These are phyloP conservation scores for Ichneumon xanthorius DNA, from an alignment of 2,888 invertebrate genomes.

Conservation along the genomic window DNA sequence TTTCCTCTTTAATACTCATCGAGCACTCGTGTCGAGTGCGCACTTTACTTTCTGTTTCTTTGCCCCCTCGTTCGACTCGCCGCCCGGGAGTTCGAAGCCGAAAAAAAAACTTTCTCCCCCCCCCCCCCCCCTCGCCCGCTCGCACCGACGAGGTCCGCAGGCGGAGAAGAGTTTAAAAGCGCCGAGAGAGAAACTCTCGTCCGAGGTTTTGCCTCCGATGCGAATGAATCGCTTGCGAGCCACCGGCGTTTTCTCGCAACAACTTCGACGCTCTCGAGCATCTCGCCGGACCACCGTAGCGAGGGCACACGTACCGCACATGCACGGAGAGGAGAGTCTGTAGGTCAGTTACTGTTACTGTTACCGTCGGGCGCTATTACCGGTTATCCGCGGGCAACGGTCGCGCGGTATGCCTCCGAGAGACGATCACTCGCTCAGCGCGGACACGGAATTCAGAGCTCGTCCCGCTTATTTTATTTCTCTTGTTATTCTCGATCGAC, in stretches of 20 bases:
- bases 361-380: constrained; percentile 76
- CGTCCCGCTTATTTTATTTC: constrained; percentile 31
- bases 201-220: constrained; percentile 17
- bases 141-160: constrained; percentile 2
- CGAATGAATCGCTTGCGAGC: constrained; percentile 21
- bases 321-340: constrained; percentile 68
- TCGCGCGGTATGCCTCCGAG: constrained; percentile 70
- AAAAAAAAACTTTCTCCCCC: constrained; percentile 59
- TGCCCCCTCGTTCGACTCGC: constrained; percentile 34
- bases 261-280: background rate
- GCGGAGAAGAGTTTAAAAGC: constrained; percentile 21
- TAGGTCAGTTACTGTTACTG: constrained; percentile 80
- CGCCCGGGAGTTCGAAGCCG: background rate
- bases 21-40: constrained; percentile 48
- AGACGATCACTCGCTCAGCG: constrained; percentile 27
- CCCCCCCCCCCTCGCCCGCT: background rate
- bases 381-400: constrained; percentile 79
- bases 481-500: constrained; percentile 8
- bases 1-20: constrained; percentile 42
- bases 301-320: constrained; percentile 46
- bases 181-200: constrained; percentile 1
- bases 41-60: constrained; percentile 55
- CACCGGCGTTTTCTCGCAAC: constrained; percentile 22
- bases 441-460: constrained; percentile 58
- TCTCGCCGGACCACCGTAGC: constrained; percentile 18